Evolutionary conservation across 2,113 vertebrate species (phyloP), one percentile per base, ranked within the genome.

Genomic region (Sclerurus mexicanus): DNA sequence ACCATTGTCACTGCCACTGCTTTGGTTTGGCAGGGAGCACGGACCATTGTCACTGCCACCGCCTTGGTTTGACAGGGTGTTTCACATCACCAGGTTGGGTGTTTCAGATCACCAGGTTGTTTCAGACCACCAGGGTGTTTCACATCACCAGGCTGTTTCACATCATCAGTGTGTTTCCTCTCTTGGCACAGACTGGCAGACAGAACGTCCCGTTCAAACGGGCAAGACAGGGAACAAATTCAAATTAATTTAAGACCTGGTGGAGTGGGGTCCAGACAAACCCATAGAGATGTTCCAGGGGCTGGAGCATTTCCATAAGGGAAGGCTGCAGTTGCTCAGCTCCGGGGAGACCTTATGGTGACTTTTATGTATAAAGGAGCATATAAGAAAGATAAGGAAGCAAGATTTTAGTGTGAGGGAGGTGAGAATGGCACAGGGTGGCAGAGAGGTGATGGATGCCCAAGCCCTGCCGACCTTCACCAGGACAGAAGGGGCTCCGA

Each of bases 261-360:
- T 21, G 53, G n/a, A 73, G 68, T 0, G 0, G 7, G 7, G 19
- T 23, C 21, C 25, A 27, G 31, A 39, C 0, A 3, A 62, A 67
- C 15, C 16, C 39, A 40, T 1, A 4, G 10, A 44, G 10, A 22
- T 19, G 16, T 6, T 44, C 3, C 1, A 9, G 15, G 49, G 66
- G 55, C 17, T 72, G 46, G 27, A 49, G 6, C 37, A 7, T 2
- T 46, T 47, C 44, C 17, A 0, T 6, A 9, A 10, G 23, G 14
- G 52, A 35, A 63, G n/a, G 44, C 49, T 64, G 80, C 16, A 85
- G 60, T 3, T 23, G 16, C 14, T 74, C 33, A 69, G 22, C 20
- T 77, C 18, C 0, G 0, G 5, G 13, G 20, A n/a, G 5, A 24
- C 4, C 4, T 71, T 19, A 28, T 28, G 44, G 17, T 4, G 6